Percentiles rank a stretch among this genome's conserved stretches.
Evolutionary conservation across 2,113 vertebrate species (phyloP).

Genomic region (Psophia crepitans): DNA sequence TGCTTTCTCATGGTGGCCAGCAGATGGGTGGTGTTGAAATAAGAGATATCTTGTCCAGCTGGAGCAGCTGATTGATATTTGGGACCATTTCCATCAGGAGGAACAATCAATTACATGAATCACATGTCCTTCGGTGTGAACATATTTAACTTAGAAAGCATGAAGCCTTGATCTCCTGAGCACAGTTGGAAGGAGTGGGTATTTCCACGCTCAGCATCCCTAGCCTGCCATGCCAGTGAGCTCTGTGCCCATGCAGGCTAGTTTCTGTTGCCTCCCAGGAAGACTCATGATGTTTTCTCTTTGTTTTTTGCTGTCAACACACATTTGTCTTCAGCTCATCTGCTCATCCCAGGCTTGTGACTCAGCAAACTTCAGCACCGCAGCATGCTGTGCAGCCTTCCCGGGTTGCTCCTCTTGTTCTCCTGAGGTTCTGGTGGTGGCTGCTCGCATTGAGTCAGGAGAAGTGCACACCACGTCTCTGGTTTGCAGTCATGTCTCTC

Average conservation of each 20-base stretch:
- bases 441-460: not conserved
- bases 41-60: not conserved
- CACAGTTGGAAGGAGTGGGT: not conserved
- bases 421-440: not conserved
- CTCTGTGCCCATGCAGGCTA: not conserved
- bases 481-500: not conserved
- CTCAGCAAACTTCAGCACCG: not conserved
- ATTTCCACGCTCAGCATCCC: not conserved
- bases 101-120: not conserved
- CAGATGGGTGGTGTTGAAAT: not conserved
- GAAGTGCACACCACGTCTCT: not conserved
- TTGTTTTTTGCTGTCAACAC: not conserved
- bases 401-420: not conserved
- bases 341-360: not conserved
- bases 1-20: not conserved
- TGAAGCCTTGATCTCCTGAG: not conserved
- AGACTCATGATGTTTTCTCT: not conserved
- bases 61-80: not conserved
- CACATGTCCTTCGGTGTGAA: not conserved
- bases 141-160: not conserved
- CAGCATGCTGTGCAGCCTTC: not conserved
- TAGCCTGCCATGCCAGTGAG: rapidly evolving
- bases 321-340: not conserved
- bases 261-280: not conserved
- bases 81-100: not conserved